Evolutionary conservation across 2,113 vertebrate species (phyloP).

Genomic region (Oreochromis spilurus): DNA sequence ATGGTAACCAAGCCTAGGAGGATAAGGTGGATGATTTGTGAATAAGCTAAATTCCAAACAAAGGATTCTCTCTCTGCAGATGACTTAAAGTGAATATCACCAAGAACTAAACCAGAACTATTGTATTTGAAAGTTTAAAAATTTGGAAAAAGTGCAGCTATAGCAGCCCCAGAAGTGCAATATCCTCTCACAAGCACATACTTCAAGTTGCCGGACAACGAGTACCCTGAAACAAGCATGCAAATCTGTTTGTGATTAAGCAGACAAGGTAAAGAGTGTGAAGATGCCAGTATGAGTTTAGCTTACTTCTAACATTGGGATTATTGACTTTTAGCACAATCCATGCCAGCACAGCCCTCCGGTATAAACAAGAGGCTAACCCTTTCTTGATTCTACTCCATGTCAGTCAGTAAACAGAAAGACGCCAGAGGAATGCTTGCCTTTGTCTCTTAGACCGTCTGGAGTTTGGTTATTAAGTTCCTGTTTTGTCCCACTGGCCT

Average conservation of each 20-base stretch:
- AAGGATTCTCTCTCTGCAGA: not conserved
- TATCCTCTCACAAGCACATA: not conserved
- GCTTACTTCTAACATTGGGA: conserved; percentile 28
- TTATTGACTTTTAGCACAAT: conserved; percentile 36
- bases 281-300: conserved; percentile 5
- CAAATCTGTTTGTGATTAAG: conserved; percentile 6
- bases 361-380: conserved; percentile 9
- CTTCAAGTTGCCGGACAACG: not conserved
- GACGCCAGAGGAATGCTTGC: conserved; percentile 27
- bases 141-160: not conserved
- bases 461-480: conserved; percentile 61
- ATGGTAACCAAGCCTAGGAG: conserved; percentile 3
- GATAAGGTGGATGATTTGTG: not conserved
- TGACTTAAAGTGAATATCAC: not conserved
- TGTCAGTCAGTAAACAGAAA: conserved; percentile 44
- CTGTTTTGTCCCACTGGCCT: conserved; percentile 32
- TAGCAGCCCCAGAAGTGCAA: not conserved
- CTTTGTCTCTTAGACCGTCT: conserved; percentile 44
- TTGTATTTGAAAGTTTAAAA: not conserved
- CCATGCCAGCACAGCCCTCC: not conserved
- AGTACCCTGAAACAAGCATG: not conserved
- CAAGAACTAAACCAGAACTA: not conserved
- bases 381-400: conserved; percentile 3
- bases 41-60: not conserved
- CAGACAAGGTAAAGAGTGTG: not conserved